A percentile compares a stretch with the other conserved stretches of the same genome.
phyloP scores from a whole-genome alignment of 2,113 vertebrate genomes.

The Trichechus manatus region DNA sequence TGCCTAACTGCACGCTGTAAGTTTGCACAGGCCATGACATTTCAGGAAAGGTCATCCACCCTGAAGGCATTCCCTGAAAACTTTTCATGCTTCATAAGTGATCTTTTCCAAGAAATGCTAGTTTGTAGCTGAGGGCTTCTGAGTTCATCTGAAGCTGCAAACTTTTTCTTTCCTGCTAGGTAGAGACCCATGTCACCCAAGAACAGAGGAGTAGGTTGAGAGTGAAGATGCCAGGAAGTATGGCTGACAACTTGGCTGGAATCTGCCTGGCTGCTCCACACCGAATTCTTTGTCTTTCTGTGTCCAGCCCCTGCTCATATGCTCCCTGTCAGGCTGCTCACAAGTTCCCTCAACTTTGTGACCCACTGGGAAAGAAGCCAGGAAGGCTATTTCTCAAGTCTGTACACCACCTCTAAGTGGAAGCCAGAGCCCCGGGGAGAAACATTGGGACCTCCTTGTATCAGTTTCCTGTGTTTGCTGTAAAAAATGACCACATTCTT shows the following conservation, averaged over 20 bases:
- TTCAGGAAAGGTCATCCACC: slow-evolving; percentile 49
- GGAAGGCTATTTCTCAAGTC: neutral
- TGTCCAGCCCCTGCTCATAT: neutral
- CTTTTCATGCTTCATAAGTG: neutral
- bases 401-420: neutral
- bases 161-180: neutral
- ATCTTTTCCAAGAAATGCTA: neutral
- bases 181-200: neutral
- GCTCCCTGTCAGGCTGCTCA: neutral
- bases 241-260: neutral
- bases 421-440: neutral
- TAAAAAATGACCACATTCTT: neutral
- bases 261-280: too few relatives aligned
- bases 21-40: neutral
- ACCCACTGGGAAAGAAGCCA: neutral
- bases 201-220: neutral
- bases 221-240: neutral
- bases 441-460: neutral
- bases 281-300: neutral
- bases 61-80: neutral
- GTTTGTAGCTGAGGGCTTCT: neutral
- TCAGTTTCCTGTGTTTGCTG: neutral
- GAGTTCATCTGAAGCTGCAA: neutral
- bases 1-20: neutral
- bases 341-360: neutral